Evolutionary conservation across 2,888 invertebrate genomes (phyloP).

Genomic region (Stenurella melanura): DNA sequence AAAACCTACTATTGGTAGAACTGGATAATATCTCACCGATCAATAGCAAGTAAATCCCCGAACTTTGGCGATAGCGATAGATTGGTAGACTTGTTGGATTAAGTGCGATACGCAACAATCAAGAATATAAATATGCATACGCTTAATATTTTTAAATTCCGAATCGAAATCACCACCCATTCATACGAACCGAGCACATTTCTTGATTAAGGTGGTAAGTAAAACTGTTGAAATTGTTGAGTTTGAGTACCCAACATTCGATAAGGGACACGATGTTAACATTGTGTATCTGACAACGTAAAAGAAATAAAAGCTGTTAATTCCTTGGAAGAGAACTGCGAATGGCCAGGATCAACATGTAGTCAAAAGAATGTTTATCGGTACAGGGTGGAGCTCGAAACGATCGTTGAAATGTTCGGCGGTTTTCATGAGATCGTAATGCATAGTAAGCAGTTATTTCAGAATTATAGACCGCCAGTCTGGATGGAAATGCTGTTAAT

Average conservation of each 20-base stretch:
- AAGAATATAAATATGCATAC: background rate
- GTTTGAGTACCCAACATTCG: conserved; percentile 45
- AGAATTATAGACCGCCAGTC: too few species aligned
- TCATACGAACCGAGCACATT: background rate
- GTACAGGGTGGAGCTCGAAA: background rate
- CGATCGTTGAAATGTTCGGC: background rate
- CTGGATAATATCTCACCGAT: too few species aligned
- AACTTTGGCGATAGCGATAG: too few species aligned
- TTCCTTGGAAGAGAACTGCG: conserved; percentile 23
- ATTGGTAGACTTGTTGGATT: too few species aligned
- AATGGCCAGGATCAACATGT: conserved; percentile 20
- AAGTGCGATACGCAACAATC: too few species aligned
- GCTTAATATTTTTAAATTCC: background rate
- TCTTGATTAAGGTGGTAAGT: conserved; percentile 9
- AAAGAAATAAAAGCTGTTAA: conserved; percentile 26
- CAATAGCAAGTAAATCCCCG: too few species aligned
- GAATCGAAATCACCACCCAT: background rate
- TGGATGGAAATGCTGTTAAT: too few species aligned
- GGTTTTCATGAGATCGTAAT: too few species aligned
- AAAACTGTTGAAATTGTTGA: conserved; percentile 15
- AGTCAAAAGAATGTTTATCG: conserved; percentile 1
- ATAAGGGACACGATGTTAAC: conserved; percentile 52
- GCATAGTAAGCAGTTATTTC: too few species aligned
- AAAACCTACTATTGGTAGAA: too few species aligned
- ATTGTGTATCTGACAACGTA: conserved; percentile 53